Percentiles rank a stretch among this genome's conserved stretches.
phyloP scores from a whole-genome alignment of 2,888 invertebrate species.

The Aproaerema taeniolella region DNA sequence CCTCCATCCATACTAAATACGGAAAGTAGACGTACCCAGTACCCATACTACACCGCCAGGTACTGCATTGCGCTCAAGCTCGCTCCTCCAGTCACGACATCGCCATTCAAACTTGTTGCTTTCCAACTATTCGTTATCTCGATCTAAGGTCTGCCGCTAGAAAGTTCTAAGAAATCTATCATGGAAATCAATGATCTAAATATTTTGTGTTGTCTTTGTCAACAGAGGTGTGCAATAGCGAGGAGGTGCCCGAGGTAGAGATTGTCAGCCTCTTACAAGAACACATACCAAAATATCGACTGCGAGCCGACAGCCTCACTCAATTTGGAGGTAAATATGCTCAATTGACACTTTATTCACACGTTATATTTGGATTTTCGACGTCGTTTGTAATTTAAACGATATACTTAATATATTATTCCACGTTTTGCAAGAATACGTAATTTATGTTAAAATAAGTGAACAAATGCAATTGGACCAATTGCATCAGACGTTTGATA shows the following conservation, averaged over 20 bases:
- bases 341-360: no score
- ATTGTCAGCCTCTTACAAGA: constrained; percentile 96
- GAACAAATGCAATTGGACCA: no score
- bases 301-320: constrained; percentile 95
- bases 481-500: no score
- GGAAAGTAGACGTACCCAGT: constrained; percentile 42
- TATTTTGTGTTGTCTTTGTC: constrained; percentile 37
- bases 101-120: constrained; percentile 42
- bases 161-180: constrained; percentile 25
- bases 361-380: no score
- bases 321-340: constrained; percentile 87
- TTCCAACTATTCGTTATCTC: constrained; percentile 41
- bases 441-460: no score
- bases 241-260: constrained; percentile 96
- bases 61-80: constrained; percentile 46
- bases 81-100: constrained; percentile 48
- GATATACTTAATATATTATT: not conserved
- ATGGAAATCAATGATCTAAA: constrained; percentile 13
- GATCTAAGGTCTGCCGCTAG: constrained; percentile 30
- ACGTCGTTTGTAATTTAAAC: constrained; percentile 5
- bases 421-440: not conserved
- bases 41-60: constrained; percentile 28
- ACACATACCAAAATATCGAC: constrained; percentile 95
- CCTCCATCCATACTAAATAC: constrained; percentile 52
- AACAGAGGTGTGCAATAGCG: constrained; percentile 94